These are phyloP conservation scores for Brachypodius melanocephalos DNA, from an alignment of 2,113 vertebrate species.

Conservation along the genomic window DNA sequence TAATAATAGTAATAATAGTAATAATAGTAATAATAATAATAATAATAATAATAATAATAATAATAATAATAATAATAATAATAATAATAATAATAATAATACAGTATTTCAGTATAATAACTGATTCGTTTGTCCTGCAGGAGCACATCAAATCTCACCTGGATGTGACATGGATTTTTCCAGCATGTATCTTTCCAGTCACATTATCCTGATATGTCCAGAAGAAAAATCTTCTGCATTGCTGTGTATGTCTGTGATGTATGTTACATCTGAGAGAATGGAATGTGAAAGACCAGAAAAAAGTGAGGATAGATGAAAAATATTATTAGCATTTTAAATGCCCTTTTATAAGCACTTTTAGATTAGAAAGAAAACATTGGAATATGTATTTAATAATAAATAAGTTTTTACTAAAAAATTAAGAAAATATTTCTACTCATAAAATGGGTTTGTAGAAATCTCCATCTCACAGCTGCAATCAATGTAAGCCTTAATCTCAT, in stretches of 20 bases:
- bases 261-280: not conserved
- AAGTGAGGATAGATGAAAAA: not conserved
- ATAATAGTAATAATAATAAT: not conserved
- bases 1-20: not conserved
- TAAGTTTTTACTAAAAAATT: not conserved
- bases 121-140: not conserved
- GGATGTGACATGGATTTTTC: not conserved
- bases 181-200: not conserved
- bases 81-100: not conserved
- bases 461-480: not conserved
- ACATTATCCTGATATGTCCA: not conserved
- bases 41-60: not conserved
- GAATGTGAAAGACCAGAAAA: not conserved
- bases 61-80: not conserved
- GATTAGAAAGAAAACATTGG: not conserved
- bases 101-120: not conserved
- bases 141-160: not conserved
- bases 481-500: not conserved
- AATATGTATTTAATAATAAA: not conserved
- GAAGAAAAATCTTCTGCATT: not conserved
- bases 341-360: not conserved
- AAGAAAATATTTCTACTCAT: not conserved
- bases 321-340: not conserved
- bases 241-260: fast-evolving
- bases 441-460: not conserved